Conservation (phyloP, 2,797 vertebrate species). For the Coranthus polyacanthus region DNA sequence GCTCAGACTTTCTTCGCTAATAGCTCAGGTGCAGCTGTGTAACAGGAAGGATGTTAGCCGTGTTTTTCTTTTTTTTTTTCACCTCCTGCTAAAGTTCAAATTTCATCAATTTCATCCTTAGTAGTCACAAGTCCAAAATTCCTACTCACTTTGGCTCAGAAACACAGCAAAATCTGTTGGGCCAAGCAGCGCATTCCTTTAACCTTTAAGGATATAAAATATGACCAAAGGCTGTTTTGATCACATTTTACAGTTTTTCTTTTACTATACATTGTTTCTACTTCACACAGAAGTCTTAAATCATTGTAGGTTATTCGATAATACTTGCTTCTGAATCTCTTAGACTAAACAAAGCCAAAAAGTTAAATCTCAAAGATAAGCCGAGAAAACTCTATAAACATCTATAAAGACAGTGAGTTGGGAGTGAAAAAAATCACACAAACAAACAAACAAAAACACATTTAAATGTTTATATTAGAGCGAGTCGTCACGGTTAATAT, state of each 20-base stretch:
- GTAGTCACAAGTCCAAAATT: slow-evolving; percentile 8
- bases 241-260: neutral
- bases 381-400: too few species aligned
- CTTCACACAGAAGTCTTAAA: neutral
- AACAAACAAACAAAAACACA: too few species aligned
- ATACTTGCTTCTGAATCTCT: neutral
- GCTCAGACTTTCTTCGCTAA: slow-evolving; percentile 2
- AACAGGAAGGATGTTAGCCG: neutral
- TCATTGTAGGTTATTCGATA: neutral
- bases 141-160: neutral
- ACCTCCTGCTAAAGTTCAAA: neutral
- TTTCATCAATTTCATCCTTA: slow-evolving; percentile 1
- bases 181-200: neutral
- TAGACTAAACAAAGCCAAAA: neutral
- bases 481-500: too few species aligned
- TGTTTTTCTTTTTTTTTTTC: neutral
- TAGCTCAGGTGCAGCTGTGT: slow-evolving; percentile 23
- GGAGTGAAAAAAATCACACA: too few species aligned
- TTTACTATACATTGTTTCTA: neutral
- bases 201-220: neutral
- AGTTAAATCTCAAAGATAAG: too few species aligned
- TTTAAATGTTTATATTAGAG: too few species aligned
- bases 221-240: neutral
- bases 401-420: too few species aligned
- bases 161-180: neutral